phyloP scores from a whole-genome alignment of 2,888 invertebrate genomes.

The Synergus umbraculus region DNA sequence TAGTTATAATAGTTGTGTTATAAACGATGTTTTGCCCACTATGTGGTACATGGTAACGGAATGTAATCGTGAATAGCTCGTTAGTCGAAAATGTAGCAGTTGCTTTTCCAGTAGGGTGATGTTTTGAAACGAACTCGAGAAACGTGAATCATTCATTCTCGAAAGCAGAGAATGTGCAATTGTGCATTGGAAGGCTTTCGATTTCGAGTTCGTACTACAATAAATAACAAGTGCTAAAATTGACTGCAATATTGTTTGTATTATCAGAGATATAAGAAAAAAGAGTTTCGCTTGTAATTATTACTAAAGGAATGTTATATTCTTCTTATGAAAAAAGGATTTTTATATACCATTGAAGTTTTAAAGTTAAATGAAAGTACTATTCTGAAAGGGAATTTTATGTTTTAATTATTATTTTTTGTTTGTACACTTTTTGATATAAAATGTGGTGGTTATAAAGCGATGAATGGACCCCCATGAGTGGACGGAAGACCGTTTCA shows the following conservation, averaged over 20 bases:
- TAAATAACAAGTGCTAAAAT: background rate
- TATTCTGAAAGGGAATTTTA: background rate
- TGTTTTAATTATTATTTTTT: background rate
- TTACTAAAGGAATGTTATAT: too few species aligned
- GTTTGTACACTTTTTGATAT: background rate
- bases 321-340: too few species aligned
- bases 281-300: too few species aligned
- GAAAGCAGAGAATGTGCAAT: background rate
- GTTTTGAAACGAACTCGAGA: background rate
- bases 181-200: background rate
- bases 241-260: background rate
- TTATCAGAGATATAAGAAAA: background rate
- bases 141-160: background rate
- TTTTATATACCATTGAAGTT: too few species aligned
- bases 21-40: background rate
- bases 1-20: background rate
- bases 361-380: too few species aligned
- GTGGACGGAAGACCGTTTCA: conserved; percentile 29
- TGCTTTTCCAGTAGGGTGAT: conserved; percentile 12
- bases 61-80: conserved; percentile 24
- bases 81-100: conserved; percentile 22
- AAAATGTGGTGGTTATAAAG: background rate
- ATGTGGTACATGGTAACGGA: background rate
- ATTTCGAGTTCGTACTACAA: background rate
- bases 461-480: conserved; percentile 37